Conservation (phyloP, 1,140 invertebrate species). For the Drosophila ercepeae region DNA sequence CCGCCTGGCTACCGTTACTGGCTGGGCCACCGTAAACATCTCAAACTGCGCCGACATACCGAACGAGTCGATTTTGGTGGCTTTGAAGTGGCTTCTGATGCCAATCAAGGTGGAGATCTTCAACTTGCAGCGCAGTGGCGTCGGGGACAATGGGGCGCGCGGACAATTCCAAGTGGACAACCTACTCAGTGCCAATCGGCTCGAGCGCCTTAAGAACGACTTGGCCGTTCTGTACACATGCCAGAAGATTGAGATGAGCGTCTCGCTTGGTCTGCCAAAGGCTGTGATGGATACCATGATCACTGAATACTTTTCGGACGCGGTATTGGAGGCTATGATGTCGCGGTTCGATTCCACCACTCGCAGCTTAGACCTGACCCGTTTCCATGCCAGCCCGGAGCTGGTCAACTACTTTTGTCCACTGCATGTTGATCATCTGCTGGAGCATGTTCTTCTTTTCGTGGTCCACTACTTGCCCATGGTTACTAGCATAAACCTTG, state of each 20-base stretch:
- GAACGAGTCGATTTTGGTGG: slow-evolving; percentile 21
- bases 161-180: slow-evolving; percentile 43
- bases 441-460: slow-evolving; percentile 4
- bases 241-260: slow-evolving; percentile 6
- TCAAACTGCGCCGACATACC: slow-evolving; percentile 15
- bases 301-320: background rate
- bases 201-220: slow-evolving; percentile 24
- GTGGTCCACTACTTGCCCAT: background rate
- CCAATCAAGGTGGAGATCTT: slow-evolving; percentile 30
- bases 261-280: slow-evolving; percentile 18
- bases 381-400: slow-evolving; percentile 34
- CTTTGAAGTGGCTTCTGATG: slow-evolving; percentile 39
- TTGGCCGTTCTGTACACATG: slow-evolving; percentile 9
- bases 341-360: slow-evolving; percentile 18
- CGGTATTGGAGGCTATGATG: slow-evolving; percentile 8
- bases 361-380: slow-evolving; percentile 16
- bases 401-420: slow-evolving; percentile 28
- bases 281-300: background rate
- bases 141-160: background rate
- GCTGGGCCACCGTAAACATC: slow-evolving; percentile 46
- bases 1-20: slow-evolving; percentile 14
- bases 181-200: slow-evolving; percentile 37
- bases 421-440: slow-evolving; percentile 15
- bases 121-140: slow-evolving; percentile 31
- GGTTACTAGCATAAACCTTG: slow-evolving; percentile 11